Evolutionary conservation across 2,888 invertebrate genomes (phyloP).

Genomic region (Luperina nickerlii): DNA sequence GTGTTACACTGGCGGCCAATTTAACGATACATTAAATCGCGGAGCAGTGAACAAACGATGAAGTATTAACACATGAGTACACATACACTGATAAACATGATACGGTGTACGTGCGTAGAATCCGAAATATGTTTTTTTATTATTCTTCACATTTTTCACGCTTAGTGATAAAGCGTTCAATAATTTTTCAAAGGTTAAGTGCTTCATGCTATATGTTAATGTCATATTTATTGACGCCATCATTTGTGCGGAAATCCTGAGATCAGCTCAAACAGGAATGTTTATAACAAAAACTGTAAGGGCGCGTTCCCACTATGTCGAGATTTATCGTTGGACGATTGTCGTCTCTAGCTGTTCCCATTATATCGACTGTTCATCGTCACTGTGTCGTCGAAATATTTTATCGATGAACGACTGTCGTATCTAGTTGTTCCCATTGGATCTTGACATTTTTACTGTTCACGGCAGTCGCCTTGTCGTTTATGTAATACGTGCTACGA

Average conservation of each 20-base stretch:
- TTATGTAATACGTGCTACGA: too few relatives aligned
- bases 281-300: too few relatives aligned
- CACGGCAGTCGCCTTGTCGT: too few relatives aligned
- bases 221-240: not conserved
- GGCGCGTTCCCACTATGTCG: too few relatives aligned
- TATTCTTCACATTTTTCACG: conserved; percentile 6
- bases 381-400: too few relatives aligned
- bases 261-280: too few relatives aligned
- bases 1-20: conserved; percentile 65
- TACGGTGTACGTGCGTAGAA: conserved; percentile 38
- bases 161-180: not conserved
- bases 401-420: too few relatives aligned
- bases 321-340: too few relatives aligned
- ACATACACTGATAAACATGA: conserved; percentile 53
- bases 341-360: too few relatives aligned
- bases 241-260: not conserved
- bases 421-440: too few relatives aligned
- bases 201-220: not conserved
- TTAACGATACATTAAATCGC: conserved; percentile 71
- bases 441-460: too few relatives aligned
- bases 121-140: conserved; percentile 3
- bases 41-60: conserved; percentile 63
- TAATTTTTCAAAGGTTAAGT: not conserved
- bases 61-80: conserved; percentile 60
- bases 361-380: too few relatives aligned